Evolutionary conservation across 2,888 invertebrate species (phyloP).

Genomic region (Tachina fera): DNA sequence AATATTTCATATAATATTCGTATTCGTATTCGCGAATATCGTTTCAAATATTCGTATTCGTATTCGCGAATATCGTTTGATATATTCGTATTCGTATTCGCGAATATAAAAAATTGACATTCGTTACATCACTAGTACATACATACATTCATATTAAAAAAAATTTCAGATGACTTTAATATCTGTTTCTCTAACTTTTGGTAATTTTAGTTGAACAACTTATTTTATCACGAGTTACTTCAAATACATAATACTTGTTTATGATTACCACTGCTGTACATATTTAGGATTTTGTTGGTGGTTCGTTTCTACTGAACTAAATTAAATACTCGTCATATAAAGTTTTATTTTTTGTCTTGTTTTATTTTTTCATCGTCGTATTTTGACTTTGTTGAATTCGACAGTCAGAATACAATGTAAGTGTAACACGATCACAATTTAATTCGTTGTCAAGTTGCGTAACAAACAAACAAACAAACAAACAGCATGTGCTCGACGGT

Average conservation of each 20-base stretch:
- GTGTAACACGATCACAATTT: slow-evolving; percentile 47
- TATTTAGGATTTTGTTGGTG: neutral
- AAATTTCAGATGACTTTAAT: no score
- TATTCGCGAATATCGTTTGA: no score
- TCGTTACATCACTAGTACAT: no score
- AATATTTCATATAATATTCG: no score
- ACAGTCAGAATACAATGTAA: slow-evolving; percentile 23
- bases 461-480: slow-evolving; percentile 22
- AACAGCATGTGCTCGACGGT: slow-evolving; percentile 4
- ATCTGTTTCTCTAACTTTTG: neutral
- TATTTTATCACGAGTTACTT: slow-evolving; percentile 44
- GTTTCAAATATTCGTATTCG: no score
- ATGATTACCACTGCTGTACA: slow-evolving; percentile 5
- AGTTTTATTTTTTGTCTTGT: slow-evolving; percentile 8
- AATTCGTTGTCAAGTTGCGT: slow-evolving; percentile 45
- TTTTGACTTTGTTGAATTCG: slow-evolving; percentile 30
- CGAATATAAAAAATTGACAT: no score
- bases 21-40: no score
- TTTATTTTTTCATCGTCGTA: slow-evolving; percentile 9
- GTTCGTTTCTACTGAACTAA: neutral
- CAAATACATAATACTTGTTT: slow-evolving; percentile 20
- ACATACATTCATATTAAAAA: no score
- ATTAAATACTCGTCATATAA: slow-evolving; percentile 14
- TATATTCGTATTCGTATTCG: no score
- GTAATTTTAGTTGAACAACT: neutral